phyloP scores from a whole-genome alignment of 1,140 invertebrate genomes.

The Drosophila triauraria region DNA sequence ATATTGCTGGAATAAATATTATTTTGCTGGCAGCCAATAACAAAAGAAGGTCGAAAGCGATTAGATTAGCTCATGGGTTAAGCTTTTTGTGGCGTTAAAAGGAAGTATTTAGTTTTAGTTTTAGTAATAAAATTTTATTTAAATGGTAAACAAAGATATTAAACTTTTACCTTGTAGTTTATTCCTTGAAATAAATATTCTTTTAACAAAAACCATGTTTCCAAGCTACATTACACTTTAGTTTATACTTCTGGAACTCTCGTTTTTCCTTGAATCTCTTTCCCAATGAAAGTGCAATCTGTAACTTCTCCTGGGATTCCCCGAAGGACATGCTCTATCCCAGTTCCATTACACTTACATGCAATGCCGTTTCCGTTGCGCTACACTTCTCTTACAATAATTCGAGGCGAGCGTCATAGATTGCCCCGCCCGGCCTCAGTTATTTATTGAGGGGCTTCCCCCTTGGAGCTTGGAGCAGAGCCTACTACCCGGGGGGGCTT shows the following conservation, averaged over 20 bases:
- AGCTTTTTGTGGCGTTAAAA: not conserved
- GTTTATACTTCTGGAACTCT: not conserved
- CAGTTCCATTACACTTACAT: conserved; percentile 57
- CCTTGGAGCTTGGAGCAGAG: conserved; percentile 2
- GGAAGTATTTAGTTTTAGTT: not conserved
- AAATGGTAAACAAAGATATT: no score
- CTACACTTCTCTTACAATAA: conserved; percentile 52
- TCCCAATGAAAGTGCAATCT: conserved; percentile 35
- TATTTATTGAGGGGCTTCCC: conserved; percentile 33
- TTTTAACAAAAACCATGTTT: no score
- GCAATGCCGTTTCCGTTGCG: conserved; percentile 64
- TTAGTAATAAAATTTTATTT: no score
- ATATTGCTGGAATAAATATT: conserved; percentile 6
- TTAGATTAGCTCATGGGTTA: conserved; percentile 15
- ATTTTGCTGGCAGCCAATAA: conserved; percentile 1
- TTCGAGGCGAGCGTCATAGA: conserved; percentile 43
- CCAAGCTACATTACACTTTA: not conserved
- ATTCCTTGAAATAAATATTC: no score
- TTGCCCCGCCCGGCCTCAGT: conserved; percentile 34
- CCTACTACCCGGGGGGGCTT: conserved; percentile 14
- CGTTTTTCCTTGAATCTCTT: not conserved
- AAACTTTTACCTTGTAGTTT: no score
- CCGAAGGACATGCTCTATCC: conserved; percentile 19
- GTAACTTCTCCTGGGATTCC: conserved; percentile 9
- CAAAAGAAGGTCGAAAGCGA: conserved; percentile 1